Evolutionary conservation across 2,113 vertebrate genomes (phyloP).

Genomic region (Rana temporaria): DNA sequence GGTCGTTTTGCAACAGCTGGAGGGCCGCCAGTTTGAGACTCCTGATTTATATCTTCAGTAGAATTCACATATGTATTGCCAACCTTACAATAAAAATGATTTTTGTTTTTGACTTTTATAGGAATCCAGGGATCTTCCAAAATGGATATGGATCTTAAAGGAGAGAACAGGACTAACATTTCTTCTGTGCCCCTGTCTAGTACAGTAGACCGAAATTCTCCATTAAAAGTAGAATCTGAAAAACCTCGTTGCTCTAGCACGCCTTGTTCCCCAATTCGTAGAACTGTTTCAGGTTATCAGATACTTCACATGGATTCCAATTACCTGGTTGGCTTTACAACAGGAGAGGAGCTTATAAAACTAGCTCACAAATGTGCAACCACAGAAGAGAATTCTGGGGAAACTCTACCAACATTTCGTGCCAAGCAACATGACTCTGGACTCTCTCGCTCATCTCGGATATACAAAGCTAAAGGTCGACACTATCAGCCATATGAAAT

Average conservation of each 20-base stretch:
- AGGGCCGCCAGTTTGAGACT: too few species aligned
- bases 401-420: conserved; percentile 70
- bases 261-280: conserved; percentile 89
- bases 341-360: conserved; percentile 93
- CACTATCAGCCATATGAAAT: conserved; percentile 96
- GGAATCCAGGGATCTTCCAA: conserved; percentile 68
- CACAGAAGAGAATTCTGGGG: conserved; percentile 76
- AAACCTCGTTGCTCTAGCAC: conserved; percentile 94
- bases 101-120: conserved; percentile 48
- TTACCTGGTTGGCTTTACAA: conserved; percentile 93
- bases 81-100: too few species aligned
- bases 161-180: conserved; percentile 80
- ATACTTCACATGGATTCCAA: conserved; percentile 98
- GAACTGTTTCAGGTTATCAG: conserved; percentile 88
- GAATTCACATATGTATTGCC: too few species aligned
- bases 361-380: conserved; percentile 84
- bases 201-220: conserved; percentile 74
- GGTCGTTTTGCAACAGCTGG: too few species aligned
- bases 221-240: conserved; percentile 78
- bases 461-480: conserved; percentile 86
- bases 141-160: conserved; percentile 92
- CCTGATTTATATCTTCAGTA: too few species aligned
- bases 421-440: conserved; percentile 83
- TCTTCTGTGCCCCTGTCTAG: conserved; percentile 79
- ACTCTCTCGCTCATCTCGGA: conserved; percentile 80